A percentile compares a stretch with the other conserved stretches of the same genome.
Conservation (phyloP, 1,140 invertebrate genomes). For the Bombus superbus region DNA sequence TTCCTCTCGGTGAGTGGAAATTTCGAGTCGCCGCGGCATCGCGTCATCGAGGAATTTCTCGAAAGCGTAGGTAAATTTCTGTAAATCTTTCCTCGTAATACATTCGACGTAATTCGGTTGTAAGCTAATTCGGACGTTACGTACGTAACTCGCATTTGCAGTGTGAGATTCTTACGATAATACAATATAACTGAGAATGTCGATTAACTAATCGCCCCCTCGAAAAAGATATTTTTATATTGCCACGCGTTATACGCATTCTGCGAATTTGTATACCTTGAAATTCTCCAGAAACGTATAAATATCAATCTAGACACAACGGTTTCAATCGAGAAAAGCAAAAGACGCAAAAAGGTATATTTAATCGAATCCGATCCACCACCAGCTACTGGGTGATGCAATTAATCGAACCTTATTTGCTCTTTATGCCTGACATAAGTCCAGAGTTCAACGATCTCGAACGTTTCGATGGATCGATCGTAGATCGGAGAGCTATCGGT, state of each 20-base stretch:
- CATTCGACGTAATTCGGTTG: neutral
- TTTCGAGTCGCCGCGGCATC: neutral
- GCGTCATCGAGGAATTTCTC: neutral
- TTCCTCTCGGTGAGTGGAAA: neutral
- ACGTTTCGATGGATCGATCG: slow-evolving; percentile 23
- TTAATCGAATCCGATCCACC: neutral
- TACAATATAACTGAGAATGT: too few relatives aligned
- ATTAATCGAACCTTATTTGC: slow-evolving; percentile 27
- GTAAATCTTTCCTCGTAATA: neutral
- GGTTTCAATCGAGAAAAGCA: neutral
- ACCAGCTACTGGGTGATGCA: neutral
- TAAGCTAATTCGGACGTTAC: too few relatives aligned
- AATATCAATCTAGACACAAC: neutral
- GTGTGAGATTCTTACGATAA: too few relatives aligned
- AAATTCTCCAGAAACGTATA: neutral
- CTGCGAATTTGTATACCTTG: neutral
- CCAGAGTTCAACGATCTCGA: slow-evolving; percentile 36
- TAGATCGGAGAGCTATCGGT: slow-evolving; percentile 44
- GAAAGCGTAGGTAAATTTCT: neutral
- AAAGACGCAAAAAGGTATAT: neutral
- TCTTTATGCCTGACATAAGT: neutral
- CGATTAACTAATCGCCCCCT: too few relatives aligned
- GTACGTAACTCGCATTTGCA: too few relatives aligned
- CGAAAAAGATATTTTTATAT: too few relatives aligned
- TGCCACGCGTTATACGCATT: too few relatives aligned